Base-by-base conservation (phyloP, 2,113 vertebrate genomes). In the Talpa occidentalis region DNA sequence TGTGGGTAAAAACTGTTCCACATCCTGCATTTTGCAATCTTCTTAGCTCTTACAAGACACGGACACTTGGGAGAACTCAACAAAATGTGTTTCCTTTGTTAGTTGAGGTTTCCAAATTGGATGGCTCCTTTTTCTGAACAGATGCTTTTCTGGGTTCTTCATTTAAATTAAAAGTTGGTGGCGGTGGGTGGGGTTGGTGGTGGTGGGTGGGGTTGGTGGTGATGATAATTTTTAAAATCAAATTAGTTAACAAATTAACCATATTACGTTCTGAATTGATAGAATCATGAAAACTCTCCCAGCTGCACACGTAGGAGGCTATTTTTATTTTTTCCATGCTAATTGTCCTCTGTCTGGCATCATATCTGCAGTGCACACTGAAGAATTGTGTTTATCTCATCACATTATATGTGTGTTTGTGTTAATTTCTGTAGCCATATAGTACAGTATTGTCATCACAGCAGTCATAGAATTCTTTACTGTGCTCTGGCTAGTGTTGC, bases 351-450 rank as follows among this genome's bases (percentile, higher is more conserved):
- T 62, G 37, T 84, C 42, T 80, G 70, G 16, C 16, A 10, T 80
- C 69, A 28, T 42, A 24, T 72, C 59, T 89, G 19, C 37, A 62
- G n/a, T 54, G 21, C 28, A 59, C 49, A 64, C 74, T 79, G 77
- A 93, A 88, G n/a, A 90, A 78, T 32, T 90, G 59, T 72, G 79
- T 87, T 88, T 37, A 66, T 90, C 19, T 60, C 47, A 64, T 78
- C 42, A 16, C 26, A 5, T 60, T 83, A 14, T 87, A 2, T 69
- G 17, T 87, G 40, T 69, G 15, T 76, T 2, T 82, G 37, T 89
- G 15, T 78, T 67, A 56, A 47, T 74, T 91, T 95, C 89, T 94
- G 10, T 88, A 47, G 64, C 19, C 26, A 5, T 83, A 8, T 70
- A 10, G 67, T 44, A 54, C 3, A 40, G 35, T 72, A 19, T 52